Base-by-base conservation (phyloP, 2,113 vertebrate genomes). In the Theristicus caerulescens region DNA sequence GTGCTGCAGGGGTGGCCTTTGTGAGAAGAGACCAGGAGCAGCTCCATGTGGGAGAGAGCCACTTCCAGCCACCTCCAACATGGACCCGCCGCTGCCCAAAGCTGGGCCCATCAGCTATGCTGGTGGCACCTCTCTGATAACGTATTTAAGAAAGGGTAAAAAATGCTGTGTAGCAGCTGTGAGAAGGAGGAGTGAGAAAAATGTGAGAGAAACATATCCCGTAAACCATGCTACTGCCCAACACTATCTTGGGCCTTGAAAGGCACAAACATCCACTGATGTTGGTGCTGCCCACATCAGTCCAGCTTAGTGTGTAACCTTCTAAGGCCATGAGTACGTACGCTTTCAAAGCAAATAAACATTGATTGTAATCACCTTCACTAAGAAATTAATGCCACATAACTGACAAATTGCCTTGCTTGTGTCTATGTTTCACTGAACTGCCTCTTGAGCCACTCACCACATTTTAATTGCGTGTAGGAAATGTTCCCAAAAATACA, bases 161-260 rank as follows among this genome's bases (percentile, higher is more conserved):
- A 92, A 88, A 65, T 8, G 13, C 32, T 77, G 61, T 5, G 2
- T 1, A 77, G 72, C 57, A 89, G 34, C 42, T 81, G n/a, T 40
- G 62, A 93, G 72, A 83, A 31, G 42, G 9, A 88, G 19, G 18
- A 81, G 21, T 51, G 67, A 81, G 67, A 84, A 58, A 91, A 94
- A 79, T 6, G 7, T 20, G 40, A 61, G 38, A 73, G 55, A 80
- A 87, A 81, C 19, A 27, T 10, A 89, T 13, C 59, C 74, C 69
- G 26, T 51, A 61, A 88, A 89, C 24, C 1, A 1, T 8, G 7
- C 19, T 51, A 61, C 46, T 59, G 34, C 57, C 82, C 6, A 0
- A 78, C 21, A 19, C 52, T 19, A 25, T 14, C 54, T n/a, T 38
- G 47, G 82, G 20, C 17, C 51, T 29, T 55, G 32, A 80, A 86